Evolutionary conservation across 1,140 invertebrate genomes (phyloP).

Genomic region (Hylyphantes graminicola): DNA sequence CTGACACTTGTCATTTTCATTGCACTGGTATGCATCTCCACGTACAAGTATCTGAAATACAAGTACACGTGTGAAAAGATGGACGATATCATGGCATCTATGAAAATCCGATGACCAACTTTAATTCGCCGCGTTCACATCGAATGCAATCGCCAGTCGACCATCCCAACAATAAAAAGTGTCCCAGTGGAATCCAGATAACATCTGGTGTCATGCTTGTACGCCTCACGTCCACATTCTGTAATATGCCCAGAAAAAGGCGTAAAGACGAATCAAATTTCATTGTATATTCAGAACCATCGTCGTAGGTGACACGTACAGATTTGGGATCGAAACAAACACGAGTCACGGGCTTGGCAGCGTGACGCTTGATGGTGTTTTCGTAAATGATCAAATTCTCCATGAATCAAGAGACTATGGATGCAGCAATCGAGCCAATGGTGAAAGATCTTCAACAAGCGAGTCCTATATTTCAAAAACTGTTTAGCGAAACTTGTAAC

Average conservation of each 20-base stretch:
- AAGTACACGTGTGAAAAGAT: constrained; percentile 19
- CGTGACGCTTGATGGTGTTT: neutral
- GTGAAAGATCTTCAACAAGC: neutral
- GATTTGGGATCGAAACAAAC: neutral
- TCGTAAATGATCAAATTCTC: neutral
- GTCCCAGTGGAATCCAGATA: neutral
- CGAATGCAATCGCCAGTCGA: neutral
- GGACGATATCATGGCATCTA: constrained; percentile 5
- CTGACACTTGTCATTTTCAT: constrained; percentile 10
- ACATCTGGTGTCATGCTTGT: neutral
- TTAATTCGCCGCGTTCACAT: neutral
- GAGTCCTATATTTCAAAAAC: neutral
- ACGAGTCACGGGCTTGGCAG: neutral
- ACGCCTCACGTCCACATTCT: neutral
- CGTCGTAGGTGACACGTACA: neutral
- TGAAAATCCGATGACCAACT: constrained; percentile 24
- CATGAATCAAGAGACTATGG: neutral
- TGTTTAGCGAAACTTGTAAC: neutral
- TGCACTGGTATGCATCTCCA: neutral
- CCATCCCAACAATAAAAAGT: constrained; percentile 8
- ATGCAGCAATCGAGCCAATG: neutral
- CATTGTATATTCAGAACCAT: neutral
- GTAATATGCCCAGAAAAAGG: neutral
- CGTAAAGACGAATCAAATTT: neutral
- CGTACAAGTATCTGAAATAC: constrained; percentile 28